A percentile compares a stretch with the other conserved stretches of the same genome.
Conservation (phyloP, 2,888 invertebrate species). For the Lysandra bellargus region DNA sequence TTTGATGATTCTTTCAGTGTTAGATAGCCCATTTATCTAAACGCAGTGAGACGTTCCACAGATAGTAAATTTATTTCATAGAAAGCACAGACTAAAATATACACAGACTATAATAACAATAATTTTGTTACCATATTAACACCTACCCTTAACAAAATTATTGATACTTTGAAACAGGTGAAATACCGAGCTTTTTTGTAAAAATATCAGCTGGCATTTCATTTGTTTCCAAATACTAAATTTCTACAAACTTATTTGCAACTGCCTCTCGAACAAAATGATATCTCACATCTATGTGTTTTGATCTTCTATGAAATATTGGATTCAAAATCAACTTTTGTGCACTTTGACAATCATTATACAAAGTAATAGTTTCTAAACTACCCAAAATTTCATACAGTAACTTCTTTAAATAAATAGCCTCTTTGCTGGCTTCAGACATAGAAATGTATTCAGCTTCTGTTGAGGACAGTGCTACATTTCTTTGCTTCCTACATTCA, state of each 20-base stretch:
- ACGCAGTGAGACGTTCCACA: no score
- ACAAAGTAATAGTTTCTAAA: not conserved
- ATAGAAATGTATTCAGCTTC: no score
- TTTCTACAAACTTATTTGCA: conserved; percentile 27
- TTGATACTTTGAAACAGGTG: no score
- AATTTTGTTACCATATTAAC: no score
- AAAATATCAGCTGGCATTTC: conserved; percentile 42
- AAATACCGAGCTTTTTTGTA: not conserved
- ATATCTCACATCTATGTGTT: conserved; percentile 35
- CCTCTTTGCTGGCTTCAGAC: no score
- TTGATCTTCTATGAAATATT: conserved; percentile 34
- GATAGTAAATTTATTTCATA: no score
- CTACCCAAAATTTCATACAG: not conserved
- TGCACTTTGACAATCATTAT: conserved; percentile 36
- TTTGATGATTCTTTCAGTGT: no score
- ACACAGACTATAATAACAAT: no score
- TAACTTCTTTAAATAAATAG: conserved; percentile 1
- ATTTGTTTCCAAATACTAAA: conserved; percentile 27
- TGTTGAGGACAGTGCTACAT: no score
- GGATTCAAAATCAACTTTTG: conserved; percentile 34
- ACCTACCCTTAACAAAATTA: no score
- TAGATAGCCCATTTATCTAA: no score
- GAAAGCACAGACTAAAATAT: no score
- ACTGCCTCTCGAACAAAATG: conserved; percentile 23
- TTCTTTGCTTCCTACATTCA: conserved; percentile 35